Evolutionary conservation across 2,888 invertebrate species (phyloP).

Genomic region (Thymelicus lineola): DNA sequence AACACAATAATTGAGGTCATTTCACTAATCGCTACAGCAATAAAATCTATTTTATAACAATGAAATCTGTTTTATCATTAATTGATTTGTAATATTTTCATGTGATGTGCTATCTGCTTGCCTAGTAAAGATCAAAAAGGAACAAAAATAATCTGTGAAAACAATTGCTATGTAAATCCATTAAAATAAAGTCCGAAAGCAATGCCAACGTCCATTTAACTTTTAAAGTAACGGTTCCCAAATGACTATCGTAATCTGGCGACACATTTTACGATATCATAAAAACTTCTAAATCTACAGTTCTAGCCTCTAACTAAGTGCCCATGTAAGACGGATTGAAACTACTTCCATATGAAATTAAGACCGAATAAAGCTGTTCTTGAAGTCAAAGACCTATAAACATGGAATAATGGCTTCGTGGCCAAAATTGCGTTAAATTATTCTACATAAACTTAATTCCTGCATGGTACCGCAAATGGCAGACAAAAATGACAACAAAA

Average conservation of each 20-base stretch:
- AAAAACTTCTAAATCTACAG: slow-evolving; percentile 26
- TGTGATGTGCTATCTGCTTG: no score
- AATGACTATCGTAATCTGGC: slow-evolving; percentile 34
- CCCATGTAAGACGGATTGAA: slow-evolving; percentile 14
- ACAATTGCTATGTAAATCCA: no score
- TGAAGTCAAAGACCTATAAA: slow-evolving; percentile 35
- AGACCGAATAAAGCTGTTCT: slow-evolving; percentile 8
- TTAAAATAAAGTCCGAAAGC: no score
- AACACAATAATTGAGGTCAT: not conserved
- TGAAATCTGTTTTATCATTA: no score
- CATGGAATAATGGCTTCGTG: slow-evolving; percentile 18
- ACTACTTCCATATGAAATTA: slow-evolving; percentile 23
- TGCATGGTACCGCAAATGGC: not conserved
- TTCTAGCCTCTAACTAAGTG: no score
- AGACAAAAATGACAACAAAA: not conserved
- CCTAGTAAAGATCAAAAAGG: no score
- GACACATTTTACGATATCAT: slow-evolving; percentile 36
- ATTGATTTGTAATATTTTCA: no score
- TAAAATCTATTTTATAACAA: not conserved
- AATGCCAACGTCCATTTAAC: not conserved
- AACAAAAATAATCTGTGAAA: no score
- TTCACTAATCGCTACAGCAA: not conserved
- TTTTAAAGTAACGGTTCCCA: slow-evolving; percentile 28
- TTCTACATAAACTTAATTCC: not conserved
- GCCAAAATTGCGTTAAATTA: slow-evolving; percentile 23